Base-by-base conservation (phyloP, 2,113 vertebrate species). In the Quiscalus mexicanus region DNA sequence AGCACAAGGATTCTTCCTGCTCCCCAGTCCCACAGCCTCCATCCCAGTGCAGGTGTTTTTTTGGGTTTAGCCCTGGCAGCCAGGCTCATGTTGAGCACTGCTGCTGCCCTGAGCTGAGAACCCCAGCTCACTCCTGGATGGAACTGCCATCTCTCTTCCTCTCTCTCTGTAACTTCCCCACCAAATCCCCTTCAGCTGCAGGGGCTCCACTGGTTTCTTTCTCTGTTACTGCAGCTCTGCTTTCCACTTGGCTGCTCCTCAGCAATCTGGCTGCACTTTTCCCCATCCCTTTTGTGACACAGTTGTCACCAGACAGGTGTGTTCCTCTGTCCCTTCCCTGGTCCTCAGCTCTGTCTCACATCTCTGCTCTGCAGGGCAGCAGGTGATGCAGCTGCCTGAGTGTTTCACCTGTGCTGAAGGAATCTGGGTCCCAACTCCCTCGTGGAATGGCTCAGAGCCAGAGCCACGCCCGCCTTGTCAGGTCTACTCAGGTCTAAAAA, bases 261-360 rank as follows among this genome's bases (percentile, higher is more conserved):
- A 50, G 42, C 70, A 86, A 45, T 35, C 37, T 60, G 41, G 55
- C n/a, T 49, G 15, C 19, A 3, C 6, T 73, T 90, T 53, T 39
- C 3, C 23, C 42, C 18, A n/a, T 59, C 68, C 11, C 62, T 39
- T 80, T 73, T 42, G 47, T 1, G 3, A 28, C 28, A 27, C 1
- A 0, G 6, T 74, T 73, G 23, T 39, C 59, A 20, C 59, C 37
- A 62, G 39, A 28, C 11, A 6, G 2, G 37, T 4, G 4, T 24
- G 6, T 27, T 53, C 1, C 44, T 47, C 33, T 22, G 6, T 49
- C 56, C 30, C 33, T 35, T 39, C 12, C 3, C 13, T 49, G 20
- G 9, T 37, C n/a, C 18, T 45, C 15, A 33, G 23, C 9, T 59
- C 44, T 79, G 60, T 24, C 64, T 59, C 35, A 13, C 0, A 0